Percentiles rank a stretch among this genome's conserved stretches.
These are phyloP conservation scores for Stenurella melanura DNA, from an alignment of 2,888 invertebrate genomes.

Conservation along the genomic window DNA sequence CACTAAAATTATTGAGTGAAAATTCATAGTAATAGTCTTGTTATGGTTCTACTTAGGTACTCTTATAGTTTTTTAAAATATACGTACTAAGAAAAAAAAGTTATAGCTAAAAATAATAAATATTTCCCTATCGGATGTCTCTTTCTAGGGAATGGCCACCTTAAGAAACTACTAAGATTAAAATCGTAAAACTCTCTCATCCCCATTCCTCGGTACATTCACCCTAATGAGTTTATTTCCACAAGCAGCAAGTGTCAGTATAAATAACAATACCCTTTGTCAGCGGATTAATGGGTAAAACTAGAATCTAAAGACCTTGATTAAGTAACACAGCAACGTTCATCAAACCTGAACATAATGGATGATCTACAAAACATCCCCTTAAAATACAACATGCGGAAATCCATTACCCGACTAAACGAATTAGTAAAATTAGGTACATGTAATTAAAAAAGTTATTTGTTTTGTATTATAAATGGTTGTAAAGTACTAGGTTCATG, in stretches of 20 bases:
- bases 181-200: background rate
- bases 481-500: background rate
- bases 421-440: background rate
- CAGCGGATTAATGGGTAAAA: slow-evolving; percentile 43
- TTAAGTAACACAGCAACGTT: slow-evolving; percentile 38
- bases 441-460: background rate
- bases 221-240: slow-evolving; percentile 28
- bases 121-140: too few species aligned
- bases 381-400: slow-evolving; percentile 6
- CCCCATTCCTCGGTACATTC: background rate
- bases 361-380: slow-evolving; percentile 25
- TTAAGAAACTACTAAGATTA: background rate
- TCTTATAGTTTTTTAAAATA: too few species aligned
- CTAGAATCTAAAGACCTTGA: slow-evolving; percentile 40
- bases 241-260: slow-evolving; percentile 38
- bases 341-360: slow-evolving; percentile 34
- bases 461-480: background rate
- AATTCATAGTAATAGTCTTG: too few species aligned
- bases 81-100: too few species aligned
- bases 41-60: too few species aligned
- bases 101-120: too few species aligned
- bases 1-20: too few species aligned
- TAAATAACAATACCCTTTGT: slow-evolving; percentile 37
- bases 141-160: too few species aligned
- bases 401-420: slow-evolving; percentile 8